These are phyloP conservation scores for Daubentonia madagascariensis DNA, from an alignment of 2,113 vertebrate species.

Conservation along the genomic window DNA sequence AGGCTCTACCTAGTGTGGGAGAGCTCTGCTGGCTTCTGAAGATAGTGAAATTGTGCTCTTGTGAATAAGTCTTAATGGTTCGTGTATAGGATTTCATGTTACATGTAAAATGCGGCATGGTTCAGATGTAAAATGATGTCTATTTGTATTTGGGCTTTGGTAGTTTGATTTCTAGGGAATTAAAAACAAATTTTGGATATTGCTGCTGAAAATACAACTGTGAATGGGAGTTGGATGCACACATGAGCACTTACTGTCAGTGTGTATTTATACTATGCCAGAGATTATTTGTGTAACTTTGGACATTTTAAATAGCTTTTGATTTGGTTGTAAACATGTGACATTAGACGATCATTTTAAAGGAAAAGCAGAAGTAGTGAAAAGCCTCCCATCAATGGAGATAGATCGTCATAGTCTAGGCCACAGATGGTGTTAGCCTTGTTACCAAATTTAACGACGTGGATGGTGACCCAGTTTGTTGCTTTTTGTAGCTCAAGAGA, in stretches of 20 bases:
- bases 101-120: not conserved
- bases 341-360: not conserved
- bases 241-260: not conserved
- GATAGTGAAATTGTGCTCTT: not conserved
- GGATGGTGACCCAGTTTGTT: conserved; percentile 53
- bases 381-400: conserved; percentile 19
- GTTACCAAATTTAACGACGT: conserved; percentile 56
- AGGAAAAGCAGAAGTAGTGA: not conserved
- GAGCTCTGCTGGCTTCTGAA: not conserved
- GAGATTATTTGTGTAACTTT: not conserved
- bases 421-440: conserved; percentile 66
- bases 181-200: not conserved
- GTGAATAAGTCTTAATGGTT: not conserved
- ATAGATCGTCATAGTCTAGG: not conserved
- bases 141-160: conserved; percentile 1
- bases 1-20: not conserved
- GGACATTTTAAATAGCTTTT: conserved; percentile 22
- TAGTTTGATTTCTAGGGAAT: conserved; percentile 50
- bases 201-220: conserved; percentile 16
- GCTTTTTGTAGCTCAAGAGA: conserved; percentile 57
- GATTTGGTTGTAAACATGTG: not conserved
- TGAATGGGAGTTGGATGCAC: not conserved
- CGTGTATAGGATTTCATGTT: not conserved
- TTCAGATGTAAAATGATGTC: not conserved
- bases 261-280: not conserved